Percentiles rank a stretch among this genome's conserved stretches.
phyloP scores from a whole-genome alignment of 2,113 vertebrate genomes.

The Colinus virginianus region DNA sequence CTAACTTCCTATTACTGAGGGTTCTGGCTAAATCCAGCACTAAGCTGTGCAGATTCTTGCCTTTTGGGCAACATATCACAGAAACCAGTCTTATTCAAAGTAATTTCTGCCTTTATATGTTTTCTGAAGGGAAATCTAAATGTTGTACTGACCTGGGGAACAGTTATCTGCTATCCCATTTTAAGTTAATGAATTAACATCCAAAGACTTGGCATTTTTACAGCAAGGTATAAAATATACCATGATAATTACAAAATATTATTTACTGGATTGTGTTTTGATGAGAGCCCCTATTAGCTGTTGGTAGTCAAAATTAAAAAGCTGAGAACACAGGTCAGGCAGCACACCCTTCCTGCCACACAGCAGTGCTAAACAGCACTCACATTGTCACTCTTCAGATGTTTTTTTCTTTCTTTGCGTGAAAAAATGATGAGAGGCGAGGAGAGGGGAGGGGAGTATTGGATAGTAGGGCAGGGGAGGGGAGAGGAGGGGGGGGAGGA shows the following conservation, averaged over 20 bases:
- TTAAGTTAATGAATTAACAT: not conserved
- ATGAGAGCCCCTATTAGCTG: accelerated
- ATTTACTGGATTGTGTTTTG: not conserved
- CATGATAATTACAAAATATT: not conserved
- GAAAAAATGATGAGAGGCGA: not conserved
- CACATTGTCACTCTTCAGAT: not conserved
- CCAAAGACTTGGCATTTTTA: not conserved
- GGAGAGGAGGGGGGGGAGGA: no score
- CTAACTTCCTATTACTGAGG: slow-evolving; percentile 58
- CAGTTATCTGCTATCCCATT: not conserved
- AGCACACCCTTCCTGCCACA: not conserved
- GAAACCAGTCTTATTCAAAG: slow-evolving; percentile 27
- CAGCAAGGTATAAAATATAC: not conserved
- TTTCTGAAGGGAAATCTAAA: not conserved
- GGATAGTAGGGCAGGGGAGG: no score
- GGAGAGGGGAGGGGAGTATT: no score
- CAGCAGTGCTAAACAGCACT: not conserved
- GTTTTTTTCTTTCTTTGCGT: not conserved
- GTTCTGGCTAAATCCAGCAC: slow-evolving; percentile 62
- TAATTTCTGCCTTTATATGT: not conserved
- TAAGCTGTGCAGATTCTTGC: slow-evolving; percentile 56
- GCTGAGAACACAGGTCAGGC: not conserved
- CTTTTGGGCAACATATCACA: slow-evolving; percentile 42
- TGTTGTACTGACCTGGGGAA: not conserved
- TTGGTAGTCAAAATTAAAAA: not conserved